These are phyloP conservation scores for Apocheima hispidaria DNA, from an alignment of 2,888 invertebrate species.

Conservation along the genomic window DNA sequence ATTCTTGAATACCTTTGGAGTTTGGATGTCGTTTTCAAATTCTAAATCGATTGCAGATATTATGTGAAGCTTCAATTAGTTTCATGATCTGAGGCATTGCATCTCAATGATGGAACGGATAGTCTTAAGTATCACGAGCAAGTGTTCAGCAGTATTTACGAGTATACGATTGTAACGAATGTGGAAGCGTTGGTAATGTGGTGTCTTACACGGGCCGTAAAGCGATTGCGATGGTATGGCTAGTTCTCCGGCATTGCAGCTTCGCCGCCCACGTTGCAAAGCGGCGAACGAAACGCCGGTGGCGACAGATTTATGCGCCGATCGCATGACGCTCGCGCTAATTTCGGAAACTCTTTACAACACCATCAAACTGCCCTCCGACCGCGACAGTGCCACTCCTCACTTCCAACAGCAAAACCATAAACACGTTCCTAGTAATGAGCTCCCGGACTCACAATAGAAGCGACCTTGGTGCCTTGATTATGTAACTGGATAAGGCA, in stretches of 20 bases:
- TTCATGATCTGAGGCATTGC: neutral
- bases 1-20: conserved; percentile 29
- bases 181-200: conserved; percentile 17
- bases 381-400: conserved; percentile 41
- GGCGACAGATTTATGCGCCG: conserved; percentile 74
- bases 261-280: conserved; percentile 53
- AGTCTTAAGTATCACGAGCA: neutral
- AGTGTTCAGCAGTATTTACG: conserved; percentile 7
- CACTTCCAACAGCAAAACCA: conserved; percentile 4
- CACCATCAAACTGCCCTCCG: conserved; percentile 49
- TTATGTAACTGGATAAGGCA: conserved; percentile 35
- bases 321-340: conserved; percentile 70
- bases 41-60: conserved; percentile 22
- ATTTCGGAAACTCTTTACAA: conserved; percentile 68
- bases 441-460: conserved; percentile 16
- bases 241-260: conserved; percentile 50
- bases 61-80: conserved; percentile 25
- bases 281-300: conserved; percentile 50
- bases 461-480: conserved; percentile 28
- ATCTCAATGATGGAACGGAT: neutral
- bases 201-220: conserved; percentile 39
- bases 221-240: conserved; percentile 55
- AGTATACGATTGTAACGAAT: conserved; percentile 23
- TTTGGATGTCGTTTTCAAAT: conserved; percentile 42
- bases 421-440: conserved; percentile 2